A percentile compares a stretch with the other conserved stretches of the same genome.
phyloP scores from a whole-genome alignment of 2,113 vertebrate genomes.

The Larimichthys crocea region DNA sequence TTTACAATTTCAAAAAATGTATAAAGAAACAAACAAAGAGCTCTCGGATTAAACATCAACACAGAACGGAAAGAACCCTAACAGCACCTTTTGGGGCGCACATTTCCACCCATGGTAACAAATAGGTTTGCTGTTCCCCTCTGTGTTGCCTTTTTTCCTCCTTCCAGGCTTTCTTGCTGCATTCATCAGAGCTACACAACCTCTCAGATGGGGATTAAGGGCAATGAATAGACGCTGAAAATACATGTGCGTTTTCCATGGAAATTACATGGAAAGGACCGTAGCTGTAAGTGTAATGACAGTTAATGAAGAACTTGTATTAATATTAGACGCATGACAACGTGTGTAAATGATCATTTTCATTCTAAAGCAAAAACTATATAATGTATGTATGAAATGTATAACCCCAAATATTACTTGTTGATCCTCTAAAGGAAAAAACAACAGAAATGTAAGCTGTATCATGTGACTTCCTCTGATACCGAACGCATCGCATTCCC shows the following conservation, averaged over 20 bases:
- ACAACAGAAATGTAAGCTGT: neutral
- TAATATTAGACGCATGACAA: too few species aligned
- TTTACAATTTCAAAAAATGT: neutral
- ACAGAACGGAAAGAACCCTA: neutral
- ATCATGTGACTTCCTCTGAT: neutral
- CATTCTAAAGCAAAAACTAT: too few species aligned
- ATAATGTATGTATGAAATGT: too few species aligned
- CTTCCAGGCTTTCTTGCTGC: neutral
- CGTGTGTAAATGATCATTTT: too few species aligned
- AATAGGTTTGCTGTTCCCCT: conserved; percentile 12
- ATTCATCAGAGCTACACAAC: conserved; percentile 22
- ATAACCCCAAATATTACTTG: too few species aligned
- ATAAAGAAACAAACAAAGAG: neutral
- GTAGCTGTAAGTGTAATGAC: neutral
- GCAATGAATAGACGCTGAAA: conserved; percentile 1
- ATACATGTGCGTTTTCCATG: neutral
- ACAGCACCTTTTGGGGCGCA: neutral
- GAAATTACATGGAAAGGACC: neutral
- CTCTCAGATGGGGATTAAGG: conserved; percentile 2
- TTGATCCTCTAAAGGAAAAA: too few species aligned
- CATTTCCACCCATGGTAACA: conserved; percentile 5
- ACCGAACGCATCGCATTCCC: neutral
- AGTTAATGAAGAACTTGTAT: neutral
- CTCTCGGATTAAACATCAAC: neutral
- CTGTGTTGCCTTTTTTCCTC: neutral